A percentile compares a stretch with the other conserved stretches of the same genome.
phyloP scores from a whole-genome alignment of 1,140 invertebrate species.

The Steinernema khuongi region DNA sequence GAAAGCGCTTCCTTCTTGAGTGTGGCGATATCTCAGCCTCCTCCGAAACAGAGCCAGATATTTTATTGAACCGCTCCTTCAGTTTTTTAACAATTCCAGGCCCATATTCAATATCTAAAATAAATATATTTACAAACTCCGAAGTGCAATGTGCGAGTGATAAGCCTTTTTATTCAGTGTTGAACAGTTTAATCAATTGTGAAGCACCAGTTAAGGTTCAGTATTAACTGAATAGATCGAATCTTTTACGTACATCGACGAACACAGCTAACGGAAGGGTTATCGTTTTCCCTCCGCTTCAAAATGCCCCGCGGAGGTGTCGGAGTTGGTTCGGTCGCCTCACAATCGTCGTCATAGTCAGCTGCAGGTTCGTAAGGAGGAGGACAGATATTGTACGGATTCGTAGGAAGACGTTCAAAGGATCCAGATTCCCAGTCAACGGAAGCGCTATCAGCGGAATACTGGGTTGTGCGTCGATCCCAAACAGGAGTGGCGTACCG shows the following conservation, averaged over 20 bases:
- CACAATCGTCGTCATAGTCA: not conserved
- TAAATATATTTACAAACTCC: not conserved
- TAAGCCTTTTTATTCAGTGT: too few relatives aligned
- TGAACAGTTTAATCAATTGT: too few relatives aligned
- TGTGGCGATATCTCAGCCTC: conserved; percentile 1
- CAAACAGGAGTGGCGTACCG: not conserved
- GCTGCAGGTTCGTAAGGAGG: not conserved
- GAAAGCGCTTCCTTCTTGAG: not conserved
- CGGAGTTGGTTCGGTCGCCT: not conserved
- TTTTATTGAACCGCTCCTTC: conserved; percentile 2
- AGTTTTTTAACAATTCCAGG: not conserved
- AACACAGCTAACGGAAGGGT: not conserved
- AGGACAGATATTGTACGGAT: not conserved
- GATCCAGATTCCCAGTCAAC: not conserved
- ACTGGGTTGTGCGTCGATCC: not conserved
- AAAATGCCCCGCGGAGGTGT: not conserved
- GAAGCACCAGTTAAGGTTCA: too few relatives aligned
- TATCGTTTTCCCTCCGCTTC: conserved; percentile 1
- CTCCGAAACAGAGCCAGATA: not conserved
- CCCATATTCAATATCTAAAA: not conserved
- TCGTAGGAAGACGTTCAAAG: not conserved
- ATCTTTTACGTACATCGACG: not conserved
- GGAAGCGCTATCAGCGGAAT: not conserved
- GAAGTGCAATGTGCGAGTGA: too few relatives aligned
- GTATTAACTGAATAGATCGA: not conserved